Percentiles rank a stretch among this genome's conserved stretches.
phyloP scores from a whole-genome alignment of 2,113 vertebrate species.

The Aegotheles bennettii region DNA sequence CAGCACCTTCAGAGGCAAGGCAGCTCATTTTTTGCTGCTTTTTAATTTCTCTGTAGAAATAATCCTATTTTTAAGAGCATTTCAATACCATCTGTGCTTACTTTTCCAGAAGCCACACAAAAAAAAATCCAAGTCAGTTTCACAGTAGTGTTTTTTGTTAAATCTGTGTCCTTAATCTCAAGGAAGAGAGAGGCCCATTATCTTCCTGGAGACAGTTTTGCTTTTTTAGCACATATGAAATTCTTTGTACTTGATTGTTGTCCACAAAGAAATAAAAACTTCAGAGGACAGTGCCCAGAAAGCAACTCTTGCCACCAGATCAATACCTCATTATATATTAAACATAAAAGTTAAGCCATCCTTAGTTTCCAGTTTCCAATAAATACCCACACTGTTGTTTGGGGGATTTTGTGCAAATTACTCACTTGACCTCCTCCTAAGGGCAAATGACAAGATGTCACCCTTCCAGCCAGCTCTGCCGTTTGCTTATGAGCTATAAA shows the following conservation, averaged over 20 bases:
- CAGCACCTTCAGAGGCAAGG: neutral
- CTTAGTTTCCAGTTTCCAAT: neutral
- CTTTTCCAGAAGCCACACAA: neutral
- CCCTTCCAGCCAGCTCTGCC: neutral
- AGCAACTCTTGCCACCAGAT: neutral
- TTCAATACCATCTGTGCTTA: neutral
- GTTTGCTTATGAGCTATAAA: neutral
- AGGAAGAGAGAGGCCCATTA: neutral
- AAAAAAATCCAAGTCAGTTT: neutral
- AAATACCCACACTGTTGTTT: neutral
- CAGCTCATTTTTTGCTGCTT: neutral
- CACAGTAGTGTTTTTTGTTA: neutral
- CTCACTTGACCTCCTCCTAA: neutral
- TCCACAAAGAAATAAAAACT: neutral
- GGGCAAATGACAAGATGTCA: neutral
- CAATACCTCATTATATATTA: neutral
- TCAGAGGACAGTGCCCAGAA: neutral
- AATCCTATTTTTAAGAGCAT: slow-evolving; percentile 10
- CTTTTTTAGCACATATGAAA: neutral
- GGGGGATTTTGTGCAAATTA: slow-evolving; percentile 1
- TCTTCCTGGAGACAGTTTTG: neutral
- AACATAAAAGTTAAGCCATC: neutral
- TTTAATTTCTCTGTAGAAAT: neutral
- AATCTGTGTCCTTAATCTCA: neutral
- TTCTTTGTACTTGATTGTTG: neutral